These are phyloP conservation scores for Lophius americanus DNA, from an alignment of 2,797 vertebrate species.

Conservation along the genomic window DNA sequence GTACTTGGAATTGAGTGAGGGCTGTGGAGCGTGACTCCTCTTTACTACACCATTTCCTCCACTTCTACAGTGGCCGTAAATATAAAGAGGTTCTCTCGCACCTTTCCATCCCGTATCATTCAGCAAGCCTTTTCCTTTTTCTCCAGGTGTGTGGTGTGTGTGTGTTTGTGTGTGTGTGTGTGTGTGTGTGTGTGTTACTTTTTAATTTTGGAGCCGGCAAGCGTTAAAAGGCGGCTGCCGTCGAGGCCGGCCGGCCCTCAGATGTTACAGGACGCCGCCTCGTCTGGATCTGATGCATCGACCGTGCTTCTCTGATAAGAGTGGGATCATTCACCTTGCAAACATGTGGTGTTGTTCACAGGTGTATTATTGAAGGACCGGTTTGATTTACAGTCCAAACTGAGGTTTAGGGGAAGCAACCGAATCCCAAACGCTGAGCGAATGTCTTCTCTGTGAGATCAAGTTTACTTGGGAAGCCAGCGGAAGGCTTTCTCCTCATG, in stretches of 20 bases:
- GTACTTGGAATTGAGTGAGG: slow-evolving; percentile 78
- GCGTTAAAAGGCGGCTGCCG: slow-evolving; percentile 56
- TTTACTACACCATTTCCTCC: slow-evolving; percentile 84
- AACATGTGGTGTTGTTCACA: slow-evolving; percentile 14
- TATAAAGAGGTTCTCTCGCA: slow-evolving; percentile 80
- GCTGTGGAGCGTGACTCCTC: slow-evolving; percentile 75
- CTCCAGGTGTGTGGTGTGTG: slow-evolving; percentile 29
- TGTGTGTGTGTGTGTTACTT: slow-evolving; percentile 34
- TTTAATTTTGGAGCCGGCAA: slow-evolving; percentile 58
- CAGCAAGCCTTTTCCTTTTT: slow-evolving; percentile 63
- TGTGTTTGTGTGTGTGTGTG: slow-evolving; percentile 36
- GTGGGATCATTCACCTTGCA: background rate
- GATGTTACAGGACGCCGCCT: background rate
- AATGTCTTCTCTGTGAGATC: slow-evolving; percentile 61
- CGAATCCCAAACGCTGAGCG: slow-evolving; percentile 47
- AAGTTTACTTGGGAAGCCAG: slow-evolving; percentile 60
- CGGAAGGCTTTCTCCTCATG: slow-evolving; percentile 37
- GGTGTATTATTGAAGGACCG: slow-evolving; percentile 11
- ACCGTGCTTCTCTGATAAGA: slow-evolving; percentile 5
- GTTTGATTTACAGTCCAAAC: slow-evolving; percentile 23
- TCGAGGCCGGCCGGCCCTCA: slow-evolving; percentile 29
- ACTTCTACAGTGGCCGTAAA: slow-evolving; percentile 78
- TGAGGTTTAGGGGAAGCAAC: slow-evolving; percentile 24
- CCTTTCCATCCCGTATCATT: slow-evolving; percentile 79
- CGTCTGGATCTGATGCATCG: no score